phyloP scores from a whole-genome alignment of 2,888 invertebrate genomes.

The Mesochorus sp. region DNA sequence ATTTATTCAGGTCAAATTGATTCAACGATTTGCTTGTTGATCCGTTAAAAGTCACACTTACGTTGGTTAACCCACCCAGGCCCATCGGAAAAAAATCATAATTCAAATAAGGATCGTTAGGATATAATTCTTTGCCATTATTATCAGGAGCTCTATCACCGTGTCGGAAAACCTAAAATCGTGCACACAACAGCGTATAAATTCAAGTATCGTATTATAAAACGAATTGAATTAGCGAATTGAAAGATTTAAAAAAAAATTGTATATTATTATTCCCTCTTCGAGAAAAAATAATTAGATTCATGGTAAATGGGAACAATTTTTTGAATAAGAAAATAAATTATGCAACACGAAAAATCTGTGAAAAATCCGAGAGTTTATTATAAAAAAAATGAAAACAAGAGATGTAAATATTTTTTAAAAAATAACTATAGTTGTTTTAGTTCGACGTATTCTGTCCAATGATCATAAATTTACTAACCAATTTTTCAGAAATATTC shows the following conservation, averaged over 20 bases:
- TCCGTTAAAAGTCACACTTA: constrained; percentile 64
- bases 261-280: background rate
- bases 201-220: no score
- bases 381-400: no score
- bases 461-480: no score
- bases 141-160: constrained; percentile 88
- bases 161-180: constrained; percentile 86
- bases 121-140: constrained; percentile 83
- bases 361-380: no score
- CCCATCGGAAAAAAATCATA: constrained; percentile 86
- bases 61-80: constrained; percentile 72
- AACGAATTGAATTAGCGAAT: no score
- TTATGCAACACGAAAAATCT: background rate
- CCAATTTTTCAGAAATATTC: no score
- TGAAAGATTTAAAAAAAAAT: background rate
- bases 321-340: background rate
- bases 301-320: background rate
- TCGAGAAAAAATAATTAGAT: background rate
- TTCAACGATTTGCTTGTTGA: no score
- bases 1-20: background rate
- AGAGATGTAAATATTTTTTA: no score
- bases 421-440: no score
- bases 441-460: no score
- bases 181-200: no score
- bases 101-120: constrained; percentile 84